A percentile compares a stretch with the other conserved stretches of the same genome.
phyloP scores from a whole-genome alignment of 2,113 vertebrate genomes.

The Megaceryle torquata region DNA sequence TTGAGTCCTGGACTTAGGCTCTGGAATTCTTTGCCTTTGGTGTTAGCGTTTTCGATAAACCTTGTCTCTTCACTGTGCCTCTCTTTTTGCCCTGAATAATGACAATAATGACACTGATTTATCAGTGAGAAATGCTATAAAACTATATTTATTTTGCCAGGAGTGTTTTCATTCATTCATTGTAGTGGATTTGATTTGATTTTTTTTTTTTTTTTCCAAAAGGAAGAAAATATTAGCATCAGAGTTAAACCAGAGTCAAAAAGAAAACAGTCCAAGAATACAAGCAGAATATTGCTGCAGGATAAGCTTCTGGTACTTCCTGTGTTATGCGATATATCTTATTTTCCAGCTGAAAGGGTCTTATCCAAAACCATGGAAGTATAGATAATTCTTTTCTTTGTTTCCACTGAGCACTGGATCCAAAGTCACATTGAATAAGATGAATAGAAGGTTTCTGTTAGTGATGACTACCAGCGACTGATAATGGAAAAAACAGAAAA shows the following conservation, averaged over 20 bases:
- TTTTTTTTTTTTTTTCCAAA: not conserved
- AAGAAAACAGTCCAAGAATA: constrained; percentile 19
- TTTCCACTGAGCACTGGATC: not conserved
- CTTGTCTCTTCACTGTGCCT: not conserved
- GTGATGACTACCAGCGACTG: not conserved
- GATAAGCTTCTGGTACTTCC: constrained; percentile 28
- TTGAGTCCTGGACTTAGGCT: not conserved
- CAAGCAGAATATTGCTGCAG: constrained; percentile 1
- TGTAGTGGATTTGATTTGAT: not conserved
- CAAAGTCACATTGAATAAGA: constrained; percentile 31
- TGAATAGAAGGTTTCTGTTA: not conserved
- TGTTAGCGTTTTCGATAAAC: not conserved
- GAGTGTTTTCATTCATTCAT: not conserved
- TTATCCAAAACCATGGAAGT: constrained; percentile 8
- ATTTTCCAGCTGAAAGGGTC: constrained; percentile 51
- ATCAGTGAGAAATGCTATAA: not conserved
- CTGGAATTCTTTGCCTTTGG: not conserved
- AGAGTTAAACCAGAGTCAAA: not conserved
- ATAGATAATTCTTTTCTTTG: constrained; percentile 39
- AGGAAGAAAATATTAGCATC: not conserved
- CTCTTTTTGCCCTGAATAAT: not conserved
- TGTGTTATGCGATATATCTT: not conserved
- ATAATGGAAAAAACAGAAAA: not conserved
- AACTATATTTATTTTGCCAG: not conserved
- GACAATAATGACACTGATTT: not conserved